Evolutionary conservation across 1,140 invertebrate species (phyloP), one percentile per base, ranked within the genome.

Genomic region (Camponotus floridanus): DNA sequence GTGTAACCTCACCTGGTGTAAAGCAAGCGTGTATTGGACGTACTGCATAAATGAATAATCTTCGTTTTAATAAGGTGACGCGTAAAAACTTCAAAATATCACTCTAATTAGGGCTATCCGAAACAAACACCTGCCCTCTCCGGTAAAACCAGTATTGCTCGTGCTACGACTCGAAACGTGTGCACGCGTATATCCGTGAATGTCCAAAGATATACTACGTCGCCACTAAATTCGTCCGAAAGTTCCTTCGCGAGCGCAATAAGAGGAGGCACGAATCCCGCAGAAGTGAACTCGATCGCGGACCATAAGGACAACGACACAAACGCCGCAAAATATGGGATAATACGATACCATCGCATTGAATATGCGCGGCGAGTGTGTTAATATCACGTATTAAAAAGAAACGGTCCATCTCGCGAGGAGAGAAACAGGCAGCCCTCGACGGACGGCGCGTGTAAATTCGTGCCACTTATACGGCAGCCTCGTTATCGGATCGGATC

Each of bases 381-480:
- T 70, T 80, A 70, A 74, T 55, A 13, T 2, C 39, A 55, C 11
- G 31, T 45, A 39, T 3, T 18, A 45, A 71, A 57, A 80, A 59
- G 62, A 74, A 76, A 51, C 84, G 86, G 79, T 85, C 87, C 87
- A 76, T n/a, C 26, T n/a, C 26, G 39, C 42, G 31, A 74, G 42
- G 21, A 74, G 42, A n/a, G 73, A 42, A 26, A 68, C 42, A 9
- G 42, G 48, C n/a, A 62, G 18, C 26, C 45, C 0, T 11, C 65
- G 85, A 3, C 0, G 76, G 42, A 39, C 26, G 64, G 42, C 55
- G 80, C 73, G 86, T 78, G 79, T 61, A 71, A 88, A 79, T 89
- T 78, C 87, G 85, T 89, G 78, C 87, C 88, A 89, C 76, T 89
- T 88, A 81, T 74, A 59, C 83, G 88, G 70, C 61, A 80, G 74